These are phyloP conservation scores for Gymnoscopelus braueri DNA, from an alignment of 2,797 vertebrate species.

Conservation along the genomic window DNA sequence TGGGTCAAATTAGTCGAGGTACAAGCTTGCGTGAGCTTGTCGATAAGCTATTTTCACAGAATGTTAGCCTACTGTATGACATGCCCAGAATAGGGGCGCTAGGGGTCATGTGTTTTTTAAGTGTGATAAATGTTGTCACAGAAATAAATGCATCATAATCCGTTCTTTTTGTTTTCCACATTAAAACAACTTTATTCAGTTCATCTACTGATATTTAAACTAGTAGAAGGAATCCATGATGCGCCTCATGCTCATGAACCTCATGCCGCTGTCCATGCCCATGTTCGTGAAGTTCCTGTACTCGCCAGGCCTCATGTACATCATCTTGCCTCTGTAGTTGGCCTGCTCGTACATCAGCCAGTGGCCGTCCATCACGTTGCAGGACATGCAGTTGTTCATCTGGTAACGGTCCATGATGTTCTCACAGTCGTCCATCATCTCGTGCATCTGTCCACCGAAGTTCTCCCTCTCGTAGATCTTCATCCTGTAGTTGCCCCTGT, in stretches of 20 bases:
- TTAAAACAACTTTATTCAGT: not conserved
- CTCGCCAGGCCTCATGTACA: constrained; percentile 5
- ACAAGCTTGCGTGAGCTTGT: too few relatives aligned
- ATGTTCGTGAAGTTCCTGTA: not conserved
- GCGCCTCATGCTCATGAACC: constrained; percentile 16
- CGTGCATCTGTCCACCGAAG: too few relatives aligned
- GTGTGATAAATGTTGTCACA: too few relatives aligned
- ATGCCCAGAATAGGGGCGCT: too few relatives aligned
- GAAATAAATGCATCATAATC: too few relatives aligned
- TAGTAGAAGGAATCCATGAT: constrained; percentile 11
- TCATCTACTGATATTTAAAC: not conserved
- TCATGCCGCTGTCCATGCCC: not conserved
- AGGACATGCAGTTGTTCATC: not conserved
- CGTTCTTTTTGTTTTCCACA: not conserved
- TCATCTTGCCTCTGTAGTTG: not conserved
- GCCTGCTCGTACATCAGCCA: not conserved
- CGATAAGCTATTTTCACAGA: too few relatives aligned
- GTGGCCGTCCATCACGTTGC: not conserved
- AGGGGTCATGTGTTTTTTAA: too few relatives aligned
- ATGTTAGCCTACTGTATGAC: too few relatives aligned
- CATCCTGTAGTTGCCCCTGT: constrained; percentile 1
- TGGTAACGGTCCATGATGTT: constrained; percentile 3
- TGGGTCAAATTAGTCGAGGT: too few relatives aligned
- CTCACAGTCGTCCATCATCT: not conserved
- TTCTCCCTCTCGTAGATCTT: too few relatives aligned